Evolutionary conservation across 2,113 vertebrate species (phyloP).

Genomic region (Egretta garzetta): DNA sequence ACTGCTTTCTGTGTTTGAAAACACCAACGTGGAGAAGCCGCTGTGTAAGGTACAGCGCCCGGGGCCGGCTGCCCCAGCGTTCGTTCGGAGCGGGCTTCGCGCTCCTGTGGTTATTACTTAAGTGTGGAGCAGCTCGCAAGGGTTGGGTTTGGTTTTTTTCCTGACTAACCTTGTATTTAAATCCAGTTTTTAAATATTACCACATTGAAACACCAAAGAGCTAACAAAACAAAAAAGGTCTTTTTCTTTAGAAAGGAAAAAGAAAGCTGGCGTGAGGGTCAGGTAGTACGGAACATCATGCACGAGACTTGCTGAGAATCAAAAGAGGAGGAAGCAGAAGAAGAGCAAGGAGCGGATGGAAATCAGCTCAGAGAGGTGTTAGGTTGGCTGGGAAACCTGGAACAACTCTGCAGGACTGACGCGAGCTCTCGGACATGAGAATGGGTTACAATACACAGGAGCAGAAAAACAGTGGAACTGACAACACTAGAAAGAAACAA

Average conservation of each 20-base stretch:
- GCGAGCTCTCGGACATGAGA: conserved; percentile 5
- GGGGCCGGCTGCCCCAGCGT: background rate
- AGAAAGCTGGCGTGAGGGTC: background rate
- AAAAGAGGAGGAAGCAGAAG: conserved; percentile 36
- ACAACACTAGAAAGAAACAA: conserved; percentile 71
- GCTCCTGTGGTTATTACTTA: background rate
- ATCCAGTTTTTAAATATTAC: conserved; percentile 19
- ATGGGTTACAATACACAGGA: conserved; percentile 69
- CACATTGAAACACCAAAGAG: conserved; percentile 50
- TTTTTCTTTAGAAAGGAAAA: background rate
- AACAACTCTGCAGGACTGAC: background rate
- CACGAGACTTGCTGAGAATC: conserved; percentile 45
- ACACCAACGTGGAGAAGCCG: background rate
- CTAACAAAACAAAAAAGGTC: conserved; percentile 6
- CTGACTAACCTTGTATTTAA: conserved; percentile 3
- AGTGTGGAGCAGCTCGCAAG: background rate
- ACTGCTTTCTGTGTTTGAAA: background rate
- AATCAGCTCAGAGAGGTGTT: background rate
- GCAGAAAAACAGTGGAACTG: conserved; percentile 68
- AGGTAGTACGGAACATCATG: conserved; percentile 38
- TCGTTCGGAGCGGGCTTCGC: background rate
- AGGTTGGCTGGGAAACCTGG: conserved; percentile 9
- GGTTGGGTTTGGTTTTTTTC: background rate
- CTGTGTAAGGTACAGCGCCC: background rate
- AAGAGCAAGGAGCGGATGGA: background rate